These are phyloP conservation scores for Microplitis deprimator DNA, from an alignment of 2,888 invertebrate genomes.

Conservation along the genomic window DNA sequence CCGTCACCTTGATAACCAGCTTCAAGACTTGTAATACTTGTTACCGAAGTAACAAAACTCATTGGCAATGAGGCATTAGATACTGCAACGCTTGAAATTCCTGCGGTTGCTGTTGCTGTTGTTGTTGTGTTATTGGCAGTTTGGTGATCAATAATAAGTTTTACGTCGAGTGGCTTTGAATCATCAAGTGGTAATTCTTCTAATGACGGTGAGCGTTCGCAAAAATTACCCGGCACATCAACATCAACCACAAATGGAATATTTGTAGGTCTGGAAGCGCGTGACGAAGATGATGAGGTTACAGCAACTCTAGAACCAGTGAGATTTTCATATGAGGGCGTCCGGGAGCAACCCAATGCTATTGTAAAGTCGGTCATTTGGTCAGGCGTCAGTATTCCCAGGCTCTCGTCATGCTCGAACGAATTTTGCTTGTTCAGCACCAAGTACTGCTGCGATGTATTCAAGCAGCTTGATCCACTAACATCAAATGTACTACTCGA, in stretches of 20 bases:
- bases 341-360: conserved; percentile 77
- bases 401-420: conserved; percentile 84
- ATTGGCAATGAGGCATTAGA: conserved; percentile 47
- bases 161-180: conserved; percentile 70
- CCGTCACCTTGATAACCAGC: conserved; percentile 96
- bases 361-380: conserved; percentile 83
- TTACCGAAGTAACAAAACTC: conserved; percentile 88
- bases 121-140: conserved; percentile 20
- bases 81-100: conserved; percentile 15
- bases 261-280: conserved; percentile 59
- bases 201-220: conserved; percentile 88
- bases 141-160: conserved; percentile 19
- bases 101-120: conserved; percentile 25
- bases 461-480: conserved; percentile 40
- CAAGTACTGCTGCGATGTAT: conserved; percentile 61
- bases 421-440: conserved; percentile 82
- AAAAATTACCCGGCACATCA: conserved; percentile 48
- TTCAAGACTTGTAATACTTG: conserved; percentile 92
- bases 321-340: conserved; percentile 79
- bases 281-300: conserved; percentile 57
- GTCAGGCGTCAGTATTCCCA: conserved; percentile 90
- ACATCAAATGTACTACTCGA: conserved; percentile 42
- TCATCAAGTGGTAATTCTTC: conserved; percentile 85
- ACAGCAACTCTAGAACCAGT: conserved; percentile 61
- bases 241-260: conserved; percentile 44